A percentile compares a stretch with the other conserved stretches of the same genome.
These are phyloP conservation scores for Ladona fulva DNA, from an alignment of 1,140 invertebrate species.

Conservation along the genomic window DNA sequence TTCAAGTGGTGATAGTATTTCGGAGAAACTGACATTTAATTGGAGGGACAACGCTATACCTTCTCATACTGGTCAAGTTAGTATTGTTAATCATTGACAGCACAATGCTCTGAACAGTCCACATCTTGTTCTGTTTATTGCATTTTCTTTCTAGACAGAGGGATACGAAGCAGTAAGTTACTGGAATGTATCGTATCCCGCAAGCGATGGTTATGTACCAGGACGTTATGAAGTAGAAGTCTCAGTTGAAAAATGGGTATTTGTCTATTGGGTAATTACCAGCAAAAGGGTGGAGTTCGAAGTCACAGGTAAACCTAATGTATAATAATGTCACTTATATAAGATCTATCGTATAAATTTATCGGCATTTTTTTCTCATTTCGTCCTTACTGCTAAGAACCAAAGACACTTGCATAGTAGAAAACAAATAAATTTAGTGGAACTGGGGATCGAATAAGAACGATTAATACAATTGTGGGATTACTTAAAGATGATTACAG, in stretches of 20 bases:
- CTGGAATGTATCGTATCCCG: constrained; percentile 51
- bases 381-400: too few species aligned
- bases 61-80: too few species aligned
- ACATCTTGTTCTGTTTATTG: too few species aligned
- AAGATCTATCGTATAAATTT: too few species aligned
- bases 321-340: constrained; percentile 18
- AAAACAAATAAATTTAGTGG: too few species aligned
- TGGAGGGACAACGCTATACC: constrained; percentile 49
- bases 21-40: constrained; percentile 35
- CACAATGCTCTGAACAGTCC: too few species aligned
- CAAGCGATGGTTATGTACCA: constrained; percentile 38
- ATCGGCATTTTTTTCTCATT: too few species aligned
- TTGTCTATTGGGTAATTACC: constrained; percentile 32
- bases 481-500: too few species aligned
- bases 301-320: constrained; percentile 45
- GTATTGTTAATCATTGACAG: too few species aligned
- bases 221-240: constrained; percentile 53
- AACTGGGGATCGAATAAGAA: too few species aligned
- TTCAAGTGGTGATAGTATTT: constrained; percentile 32
- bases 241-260: constrained; percentile 37
- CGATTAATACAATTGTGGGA: too few species aligned
- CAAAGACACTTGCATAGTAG: too few species aligned
- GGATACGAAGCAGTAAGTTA: constrained; percentile 21
- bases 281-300: constrained; percentile 41
- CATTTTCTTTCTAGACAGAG: neutral